Conservation (phyloP, 2,797 vertebrate genomes). For the Chaenodraco wilsoni region DNA sequence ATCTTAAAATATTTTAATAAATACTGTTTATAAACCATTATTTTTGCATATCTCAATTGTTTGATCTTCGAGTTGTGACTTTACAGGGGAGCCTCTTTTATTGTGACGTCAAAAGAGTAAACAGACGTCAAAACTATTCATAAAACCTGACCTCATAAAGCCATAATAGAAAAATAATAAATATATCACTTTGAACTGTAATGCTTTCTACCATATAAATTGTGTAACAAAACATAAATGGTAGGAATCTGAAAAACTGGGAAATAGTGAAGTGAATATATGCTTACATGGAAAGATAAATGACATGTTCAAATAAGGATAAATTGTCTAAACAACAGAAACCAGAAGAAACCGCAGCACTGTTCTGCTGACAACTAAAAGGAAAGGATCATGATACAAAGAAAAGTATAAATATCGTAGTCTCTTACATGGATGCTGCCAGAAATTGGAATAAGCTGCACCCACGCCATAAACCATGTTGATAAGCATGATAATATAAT, state of each 20-base stretch:
- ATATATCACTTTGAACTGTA: background rate
- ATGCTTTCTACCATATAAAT: background rate
- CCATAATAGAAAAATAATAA: background rate
- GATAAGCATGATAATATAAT: conserved; percentile 1
- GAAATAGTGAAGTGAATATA: background rate
- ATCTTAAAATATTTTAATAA: background rate
- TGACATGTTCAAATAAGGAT: conserved; percentile 13
- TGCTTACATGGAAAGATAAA: conserved; percentile 12
- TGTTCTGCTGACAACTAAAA: conserved; percentile 22
- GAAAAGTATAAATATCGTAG: background rate
- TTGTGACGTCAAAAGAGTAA: background rate
- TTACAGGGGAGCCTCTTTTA: background rate
- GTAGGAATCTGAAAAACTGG: background rate
- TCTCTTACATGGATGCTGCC: conserved; percentile 7
- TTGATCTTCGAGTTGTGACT: background rate
- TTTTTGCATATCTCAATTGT: background rate
- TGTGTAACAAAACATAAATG: background rate
- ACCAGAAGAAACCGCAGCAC: conserved; percentile 36
- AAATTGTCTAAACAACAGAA: conserved; percentile 61
- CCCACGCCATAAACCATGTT: background rate
- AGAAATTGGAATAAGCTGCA: conserved; percentile 3
- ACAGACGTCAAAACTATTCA: background rate
- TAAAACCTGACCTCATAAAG: background rate
- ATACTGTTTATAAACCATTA: background rate
- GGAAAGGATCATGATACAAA: background rate